These are phyloP conservation scores for Torymus auratus DNA, from an alignment of 2,888 invertebrate species.

Conservation along the genomic window DNA sequence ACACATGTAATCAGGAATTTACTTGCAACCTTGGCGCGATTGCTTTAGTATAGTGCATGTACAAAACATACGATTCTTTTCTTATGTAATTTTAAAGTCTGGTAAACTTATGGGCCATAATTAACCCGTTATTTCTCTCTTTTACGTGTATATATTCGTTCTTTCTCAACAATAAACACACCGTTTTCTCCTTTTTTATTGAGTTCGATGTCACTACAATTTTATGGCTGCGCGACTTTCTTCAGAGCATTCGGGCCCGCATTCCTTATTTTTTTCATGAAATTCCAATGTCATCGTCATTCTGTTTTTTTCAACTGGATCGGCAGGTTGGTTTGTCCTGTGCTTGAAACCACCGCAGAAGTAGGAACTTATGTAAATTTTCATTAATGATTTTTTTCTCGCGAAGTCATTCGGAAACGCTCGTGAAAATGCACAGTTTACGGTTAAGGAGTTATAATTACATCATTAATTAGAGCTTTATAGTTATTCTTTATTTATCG, in stretches of 20 bases:
- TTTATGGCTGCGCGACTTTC: constrained; percentile 35
- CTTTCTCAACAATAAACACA: background rate
- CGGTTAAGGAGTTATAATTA: constrained; percentile 25
- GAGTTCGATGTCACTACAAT: background rate
- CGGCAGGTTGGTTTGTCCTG: background rate
- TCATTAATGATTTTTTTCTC: constrained; percentile 16
- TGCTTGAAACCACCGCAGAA: background rate
- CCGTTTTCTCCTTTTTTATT: constrained; percentile 22
- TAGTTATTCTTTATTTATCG: constrained; percentile 36
- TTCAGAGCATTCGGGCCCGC: constrained; percentile 9
- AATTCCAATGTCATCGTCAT: constrained; percentile 15
- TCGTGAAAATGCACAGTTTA: constrained; percentile 34
- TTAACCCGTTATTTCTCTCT: too few relatives aligned
- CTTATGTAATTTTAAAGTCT: too few relatives aligned
- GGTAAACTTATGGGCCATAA: too few relatives aligned
- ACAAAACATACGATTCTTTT: too few relatives aligned
- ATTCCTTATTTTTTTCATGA: background rate
- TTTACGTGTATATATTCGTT: too few relatives aligned
- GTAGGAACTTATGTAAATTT: constrained; percentile 48
- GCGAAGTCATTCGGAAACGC: background rate
- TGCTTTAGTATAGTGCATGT: too few relatives aligned
- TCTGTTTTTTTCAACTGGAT: constrained; percentile 3
- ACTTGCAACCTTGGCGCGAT: too few relatives aligned
- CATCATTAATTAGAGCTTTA: constrained; percentile 45
- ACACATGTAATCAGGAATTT: too few relatives aligned